Evolutionary conservation across 2,113 vertebrate genomes (phyloP), one percentile per base, ranked within the genome.

Genomic region (Corynorhinus townsendii): DNA sequence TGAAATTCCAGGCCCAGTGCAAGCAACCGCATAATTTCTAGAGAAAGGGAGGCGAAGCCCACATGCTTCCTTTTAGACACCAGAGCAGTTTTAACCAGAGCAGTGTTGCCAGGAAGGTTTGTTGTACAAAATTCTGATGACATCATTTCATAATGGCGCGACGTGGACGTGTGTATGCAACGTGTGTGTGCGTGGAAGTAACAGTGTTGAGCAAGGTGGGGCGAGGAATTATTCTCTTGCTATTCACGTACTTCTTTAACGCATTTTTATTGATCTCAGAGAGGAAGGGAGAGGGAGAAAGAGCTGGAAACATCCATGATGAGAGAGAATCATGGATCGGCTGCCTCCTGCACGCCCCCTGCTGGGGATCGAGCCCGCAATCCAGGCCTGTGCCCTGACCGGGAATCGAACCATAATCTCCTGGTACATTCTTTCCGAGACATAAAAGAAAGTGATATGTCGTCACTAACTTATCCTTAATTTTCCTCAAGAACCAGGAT

Each of bases 161-260:
- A 2, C 35, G 16, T 5, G n/a, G 40, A 59, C 20, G 2, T 22
- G 0, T n/a, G n/a, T n/a, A 80, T 19, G 0, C 2, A 16, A 26
- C 4, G n/a, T 22, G n/a, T 54, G 28, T 7, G 3, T 17, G 54
- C 35, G 38, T 56, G 33, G 3, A 64, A 54, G 9, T 7, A 56
- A 7, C 12, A 30, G 1, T 38, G 56, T 83, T n/a, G 89, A 89
- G 68, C 62, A 30, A 69, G 14, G 19, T 64, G 47, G 11, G 9
- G 14, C 0, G 43, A 43, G 35, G 16, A 4, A 45, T 64, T 10
- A 47, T 52, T 22, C 20, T 12, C 8, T 72, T 52, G 45, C n/a
- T 24, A 66, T 85, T 89, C 10, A 43, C 26, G 28, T 28, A 62
- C 59, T 62, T 62, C 26, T 62, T 62, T 28, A 62, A 28, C 28